Evolutionary conservation across 2,113 vertebrate genomes (phyloP).

Genomic region (Amia ocellicauda): DNA sequence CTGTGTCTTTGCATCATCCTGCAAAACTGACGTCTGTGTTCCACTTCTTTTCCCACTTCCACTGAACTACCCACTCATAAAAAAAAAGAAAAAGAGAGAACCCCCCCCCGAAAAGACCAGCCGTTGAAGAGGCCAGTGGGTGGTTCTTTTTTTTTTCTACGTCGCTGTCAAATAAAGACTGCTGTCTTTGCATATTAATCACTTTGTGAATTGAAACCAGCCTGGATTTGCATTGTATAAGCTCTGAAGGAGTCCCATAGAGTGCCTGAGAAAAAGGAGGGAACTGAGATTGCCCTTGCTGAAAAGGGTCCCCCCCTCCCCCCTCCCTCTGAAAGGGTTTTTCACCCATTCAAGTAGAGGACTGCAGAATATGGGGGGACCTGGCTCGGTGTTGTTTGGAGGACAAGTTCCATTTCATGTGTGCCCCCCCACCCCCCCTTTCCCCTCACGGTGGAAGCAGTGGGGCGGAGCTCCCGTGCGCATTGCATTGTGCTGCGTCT

Average conservation of each 20-base stretch:
- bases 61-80: too few species aligned
- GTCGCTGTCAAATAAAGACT: slow-evolving; percentile 39
- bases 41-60: too few species aligned
- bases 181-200: slow-evolving; percentile 70
- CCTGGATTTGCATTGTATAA: slow-evolving; percentile 65
- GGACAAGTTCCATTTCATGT: slow-evolving; percentile 44
- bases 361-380: slow-evolving; percentile 56
- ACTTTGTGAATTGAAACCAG: slow-evolving; percentile 61
- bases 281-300: slow-evolving; percentile 58
- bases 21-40: too few species aligned
- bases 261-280: slow-evolving; percentile 43
- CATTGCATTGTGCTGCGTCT: slow-evolving; percentile 35
- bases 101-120: too few species aligned
- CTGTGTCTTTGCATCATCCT: too few species aligned
- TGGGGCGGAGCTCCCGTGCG: slow-evolving; percentile 37
- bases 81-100: too few species aligned
- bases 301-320: slow-evolving; percentile 53
- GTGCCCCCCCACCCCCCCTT: slow-evolving; percentile 19
- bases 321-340: slow-evolving; percentile 35
- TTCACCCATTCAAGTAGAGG: slow-evolving; percentile 65
- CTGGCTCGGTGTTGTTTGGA: slow-evolving; percentile 46
- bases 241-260: slow-evolving; percentile 56
- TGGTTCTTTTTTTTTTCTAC: neutral
- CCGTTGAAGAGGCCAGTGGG: neutral
- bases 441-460: slow-evolving; percentile 3